Evolutionary conservation across 30 jellyfish, hydroid and myxozoan genomes (phyloP), one percentile per base, ranked within the genome.

Genomic region (Hydractinia symbiolongicarpus): DNA sequence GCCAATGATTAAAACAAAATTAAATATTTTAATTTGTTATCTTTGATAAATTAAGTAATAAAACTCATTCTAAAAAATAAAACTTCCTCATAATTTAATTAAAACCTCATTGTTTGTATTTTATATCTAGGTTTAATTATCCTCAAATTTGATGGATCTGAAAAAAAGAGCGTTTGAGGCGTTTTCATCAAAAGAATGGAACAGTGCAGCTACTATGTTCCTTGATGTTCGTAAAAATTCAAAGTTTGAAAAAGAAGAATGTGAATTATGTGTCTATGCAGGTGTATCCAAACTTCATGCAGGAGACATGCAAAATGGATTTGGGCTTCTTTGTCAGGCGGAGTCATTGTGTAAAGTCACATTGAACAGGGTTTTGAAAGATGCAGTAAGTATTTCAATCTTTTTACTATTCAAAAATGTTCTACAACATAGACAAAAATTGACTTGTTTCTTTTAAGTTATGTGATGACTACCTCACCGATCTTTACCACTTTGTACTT

Each of bases 241-340:
- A 13, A 64, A 64, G 40, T 64, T n/a, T 51, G 40, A 64, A 13
- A 51, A 64, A n/a, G 74, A 64, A 64, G 74, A 64, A 51, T 64
- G 74, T 64, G 74, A 64, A 13, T 44, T 64, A 51, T 7, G 9
- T n/a, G 16, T 13, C 16, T 64, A 64, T 64, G 74, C 74, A 64
- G 40, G 74, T 51, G 40, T 64, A 13, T 64, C 74, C 19, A n/a
- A 7, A 4, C 19, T 64, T 44, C 52, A 64, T n/a, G 52, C 40
- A 64, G 74, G 40, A 13, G 17, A 64, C 40, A 64, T 7, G 9
- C 17, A 13, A n/a, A 7, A 44, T 64, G 74, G 52, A 7, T 9
- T 64, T 6, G 40, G 19, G 16, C 40, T 13, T 6, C 74, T 64
- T 44, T 64, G 16, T 51, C 9, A 64, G 6, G 74, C 74, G 4